Percentiles rank a stretch among this genome's conserved stretches.
Conservation (phyloP, 2,113 vertebrate genomes). For the Chionodraco myersi region DNA sequence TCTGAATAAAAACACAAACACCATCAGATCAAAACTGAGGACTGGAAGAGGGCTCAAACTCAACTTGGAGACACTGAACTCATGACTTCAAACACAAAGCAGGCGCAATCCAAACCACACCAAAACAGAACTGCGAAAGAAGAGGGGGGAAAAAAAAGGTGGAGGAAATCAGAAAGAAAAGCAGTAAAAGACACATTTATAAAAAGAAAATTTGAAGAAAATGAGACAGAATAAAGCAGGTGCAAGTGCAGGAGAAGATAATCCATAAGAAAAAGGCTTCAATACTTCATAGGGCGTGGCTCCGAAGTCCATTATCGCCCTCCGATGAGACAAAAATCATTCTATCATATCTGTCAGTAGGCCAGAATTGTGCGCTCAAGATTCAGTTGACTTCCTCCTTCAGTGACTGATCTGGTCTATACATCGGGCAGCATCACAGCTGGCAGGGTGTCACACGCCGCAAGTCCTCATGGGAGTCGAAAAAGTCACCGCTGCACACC, state of each 20-base stretch:
- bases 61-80: conserved; percentile 67
- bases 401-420: conserved; percentile 16
- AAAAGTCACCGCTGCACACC: conserved; percentile 25
- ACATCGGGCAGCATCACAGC: conserved; percentile 14
- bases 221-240: conserved; percentile 61
- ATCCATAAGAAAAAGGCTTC: conserved; percentile 63
- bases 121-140: conserved; percentile 68
- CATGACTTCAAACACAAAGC: conserved; percentile 65
- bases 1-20: conserved; percentile 63
- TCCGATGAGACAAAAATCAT: conserved; percentile 45
- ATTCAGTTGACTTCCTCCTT: conserved; percentile 43
- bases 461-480: conserved; percentile 70
- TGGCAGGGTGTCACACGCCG: conserved; percentile 35
- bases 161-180: conserved; percentile 37
- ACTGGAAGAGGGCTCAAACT: conserved; percentile 60
- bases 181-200: conserved; percentile 52
- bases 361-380: conserved; percentile 42
- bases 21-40: conserved; percentile 52
- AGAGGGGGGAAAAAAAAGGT: conserved; percentile 9
- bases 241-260: conserved; percentile 57
- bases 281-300: conserved; percentile 58
- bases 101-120: conserved; percentile 76
- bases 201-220: conserved; percentile 51
- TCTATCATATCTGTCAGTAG: conserved; percentile 48
- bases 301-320: conserved; percentile 50